Percentiles rank a stretch among this genome's conserved stretches.
Evolutionary conservation across 2,797 vertebrate species (phyloP).

Genomic region (Pteronotus mesoamericanus): DNA sequence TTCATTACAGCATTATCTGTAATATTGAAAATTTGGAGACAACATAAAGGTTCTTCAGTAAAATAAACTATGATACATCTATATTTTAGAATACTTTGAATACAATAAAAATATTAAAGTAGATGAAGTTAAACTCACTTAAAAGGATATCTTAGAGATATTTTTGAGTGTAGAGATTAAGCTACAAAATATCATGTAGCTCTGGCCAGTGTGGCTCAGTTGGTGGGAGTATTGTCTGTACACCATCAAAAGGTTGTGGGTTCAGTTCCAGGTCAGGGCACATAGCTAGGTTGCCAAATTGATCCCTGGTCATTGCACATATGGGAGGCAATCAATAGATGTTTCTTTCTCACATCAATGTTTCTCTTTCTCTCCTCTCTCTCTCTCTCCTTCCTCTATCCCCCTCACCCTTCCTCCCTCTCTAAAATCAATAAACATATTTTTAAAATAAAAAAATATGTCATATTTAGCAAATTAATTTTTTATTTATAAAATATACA

Average conservation of each 20-base stretch:
- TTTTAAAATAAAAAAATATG: not conserved
- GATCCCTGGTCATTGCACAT: not conserved
- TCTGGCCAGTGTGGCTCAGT: not conserved
- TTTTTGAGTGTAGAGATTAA: not conserved
- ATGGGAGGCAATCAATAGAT: not conserved
- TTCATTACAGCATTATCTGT: not conserved
- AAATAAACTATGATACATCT: not conserved
- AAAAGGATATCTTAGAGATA: not conserved
- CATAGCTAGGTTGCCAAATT: not conserved
- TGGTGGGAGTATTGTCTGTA: not conserved
- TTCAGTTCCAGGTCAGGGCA: not conserved
- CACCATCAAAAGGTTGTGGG: not conserved
- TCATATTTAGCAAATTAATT: not conserved
- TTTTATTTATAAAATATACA: not conserved
- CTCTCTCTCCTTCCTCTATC: too few species aligned
- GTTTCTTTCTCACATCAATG: not conserved
- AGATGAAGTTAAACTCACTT: slow-evolving; percentile 8
- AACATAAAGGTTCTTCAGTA: not conserved
- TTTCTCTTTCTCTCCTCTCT: not conserved
- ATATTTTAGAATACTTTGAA: not conserved
- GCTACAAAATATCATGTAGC: not conserved
- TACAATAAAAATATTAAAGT: not conserved
- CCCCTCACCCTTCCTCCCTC: not conserved
- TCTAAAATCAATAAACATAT: not conserved
- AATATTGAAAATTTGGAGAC: slow-evolving; percentile 13